Evolutionary conservation across 2,797 vertebrate species (phyloP), one percentile per base, ranked within the genome.

Genomic region (Varecia variegata): DNA sequence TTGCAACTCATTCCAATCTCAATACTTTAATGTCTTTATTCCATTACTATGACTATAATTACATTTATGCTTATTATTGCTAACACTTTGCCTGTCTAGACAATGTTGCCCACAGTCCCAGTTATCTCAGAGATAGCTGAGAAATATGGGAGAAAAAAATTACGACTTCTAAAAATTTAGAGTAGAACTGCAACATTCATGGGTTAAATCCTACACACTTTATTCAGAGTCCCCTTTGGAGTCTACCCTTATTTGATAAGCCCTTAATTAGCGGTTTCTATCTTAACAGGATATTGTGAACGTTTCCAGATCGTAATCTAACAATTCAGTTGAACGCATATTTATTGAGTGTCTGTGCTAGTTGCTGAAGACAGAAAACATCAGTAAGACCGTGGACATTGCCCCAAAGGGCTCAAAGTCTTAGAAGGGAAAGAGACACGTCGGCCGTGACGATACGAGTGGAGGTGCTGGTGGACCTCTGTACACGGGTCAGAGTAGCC

Each of bases 381-480:
- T 1, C 15, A 52, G 2, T 1, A 45, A 56, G 47, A 47, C 7
- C 7, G 2, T 0, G 11, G 12, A 58, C n/a, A 1, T 45, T 62
- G 54, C 17, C 79, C n/a, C 32, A 30, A 3, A 74, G 23, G 11
- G 20, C 52, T 74, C 52, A 47, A 18, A 18, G 52, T 71, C 83
- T 56, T 40, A 5, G 14, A 43, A 67, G n/a, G 15, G 54, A 47
- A 92, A 65, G 71, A 27, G 14, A 13, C 1, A 2, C 3, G 52
- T 35, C n/a, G 73, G 43, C 38, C 58, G 1, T 4, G 23, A 14
- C 38, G 58, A 58, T 54, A 7, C 1, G 6, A 30, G 4, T 0
- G 1, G 17, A 50, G 60, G 38, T 27, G 3, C 1, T 2, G 25
- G 3, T 0, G 38, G 85, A 18, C 4, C 3, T 23, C 35, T 17